A percentile compares a stretch with the other conserved stretches of the same genome.
These are phyloP conservation scores for Nyctalus aviator DNA, from an alignment of 2,797 vertebrate genomes.

Conservation along the genomic window DNA sequence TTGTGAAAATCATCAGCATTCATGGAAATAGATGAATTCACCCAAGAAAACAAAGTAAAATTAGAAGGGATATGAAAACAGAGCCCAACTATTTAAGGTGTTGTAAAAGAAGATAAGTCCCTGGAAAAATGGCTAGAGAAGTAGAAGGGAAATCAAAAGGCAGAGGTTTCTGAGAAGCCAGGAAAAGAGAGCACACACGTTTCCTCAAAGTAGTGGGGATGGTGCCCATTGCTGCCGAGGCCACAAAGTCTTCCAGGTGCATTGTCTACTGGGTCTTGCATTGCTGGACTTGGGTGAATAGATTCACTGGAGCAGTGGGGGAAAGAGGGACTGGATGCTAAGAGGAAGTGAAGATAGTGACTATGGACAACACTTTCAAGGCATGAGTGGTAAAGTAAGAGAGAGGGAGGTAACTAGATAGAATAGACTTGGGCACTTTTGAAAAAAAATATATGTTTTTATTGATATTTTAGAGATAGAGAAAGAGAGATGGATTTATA, in stretches of 20 bases:
- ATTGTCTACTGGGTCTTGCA: not conserved
- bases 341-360: not conserved
- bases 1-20: not conserved
- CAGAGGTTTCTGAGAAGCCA: not conserved
- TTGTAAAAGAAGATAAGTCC: not conserved
- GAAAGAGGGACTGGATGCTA: not conserved
- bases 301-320: not conserved
- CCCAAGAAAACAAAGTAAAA: constrained; percentile 4
- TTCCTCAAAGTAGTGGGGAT: not conserved
- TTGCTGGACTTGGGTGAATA: not conserved
- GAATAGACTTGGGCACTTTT: not conserved
- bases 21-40: not conserved
- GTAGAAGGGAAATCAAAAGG: not conserved
- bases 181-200: not conserved
- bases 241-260: not conserved
- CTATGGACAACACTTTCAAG: not conserved
- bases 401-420: not conserved
- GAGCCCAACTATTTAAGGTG: not conserved
- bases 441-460: too few species aligned
- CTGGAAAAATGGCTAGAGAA: not conserved
- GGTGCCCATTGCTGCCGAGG: not conserved
- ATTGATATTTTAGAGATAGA: too few species aligned
- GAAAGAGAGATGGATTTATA: too few species aligned
- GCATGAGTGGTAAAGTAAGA: not conserved
- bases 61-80: not conserved